phyloP scores from a whole-genome alignment of 2,113 vertebrate genomes.

The Artemisiospiza belli region DNA sequence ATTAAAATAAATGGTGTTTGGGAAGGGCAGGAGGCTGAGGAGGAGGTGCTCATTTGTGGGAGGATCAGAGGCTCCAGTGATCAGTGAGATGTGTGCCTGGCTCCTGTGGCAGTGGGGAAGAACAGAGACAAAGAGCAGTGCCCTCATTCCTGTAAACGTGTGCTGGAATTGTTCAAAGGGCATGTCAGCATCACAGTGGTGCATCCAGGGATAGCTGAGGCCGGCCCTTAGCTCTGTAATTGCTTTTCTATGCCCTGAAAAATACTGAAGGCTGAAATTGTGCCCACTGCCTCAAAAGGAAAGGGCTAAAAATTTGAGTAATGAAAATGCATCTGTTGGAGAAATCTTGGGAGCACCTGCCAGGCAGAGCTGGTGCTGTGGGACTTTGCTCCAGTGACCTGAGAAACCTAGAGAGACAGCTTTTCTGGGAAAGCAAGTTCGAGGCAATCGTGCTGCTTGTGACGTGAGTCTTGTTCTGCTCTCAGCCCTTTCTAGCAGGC shows the following conservation, averaged over 20 bases:
- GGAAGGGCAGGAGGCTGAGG: not conserved
- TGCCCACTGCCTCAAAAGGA: not conserved
- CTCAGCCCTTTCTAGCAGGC: not conserved
- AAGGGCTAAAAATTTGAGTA: not conserved
- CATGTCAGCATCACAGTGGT: fast-evolving
- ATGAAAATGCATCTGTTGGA: not conserved
- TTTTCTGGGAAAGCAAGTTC: not conserved
- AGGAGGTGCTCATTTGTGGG: not conserved
- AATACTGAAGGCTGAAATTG: not conserved
- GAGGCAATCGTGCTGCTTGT: not conserved
- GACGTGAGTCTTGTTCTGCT: not conserved
- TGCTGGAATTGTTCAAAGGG: not conserved
- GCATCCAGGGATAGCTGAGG: not conserved
- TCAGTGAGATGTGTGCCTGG: not conserved
- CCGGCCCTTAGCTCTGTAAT: not conserved
- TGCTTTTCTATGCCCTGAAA: not conserved
- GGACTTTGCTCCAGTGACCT: conserved; percentile 37
- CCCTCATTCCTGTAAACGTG: not conserved
- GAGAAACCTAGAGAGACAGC: not conserved
- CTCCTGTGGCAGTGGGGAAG: not conserved
- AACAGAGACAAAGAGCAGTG: not conserved
- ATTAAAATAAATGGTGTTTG: not conserved
- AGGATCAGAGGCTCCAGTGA: not conserved
- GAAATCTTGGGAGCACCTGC: not conserved
- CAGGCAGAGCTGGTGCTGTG: not conserved